These are phyloP conservation scores for Trichomalopsis sarcophagae DNA, from an alignment of 1,140 invertebrate genomes.

Conservation along the genomic window DNA sequence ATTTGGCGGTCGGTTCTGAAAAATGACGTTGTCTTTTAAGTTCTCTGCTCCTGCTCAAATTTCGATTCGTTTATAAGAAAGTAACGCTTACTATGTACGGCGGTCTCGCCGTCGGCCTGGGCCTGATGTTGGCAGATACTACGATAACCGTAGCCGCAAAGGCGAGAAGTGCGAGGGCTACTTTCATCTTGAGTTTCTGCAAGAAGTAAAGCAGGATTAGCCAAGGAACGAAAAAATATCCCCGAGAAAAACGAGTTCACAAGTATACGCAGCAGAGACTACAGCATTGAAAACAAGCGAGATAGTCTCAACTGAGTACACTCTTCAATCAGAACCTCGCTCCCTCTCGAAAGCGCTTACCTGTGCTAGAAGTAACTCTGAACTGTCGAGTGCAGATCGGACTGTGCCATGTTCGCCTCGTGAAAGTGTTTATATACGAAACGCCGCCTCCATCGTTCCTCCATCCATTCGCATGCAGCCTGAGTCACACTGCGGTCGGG, in stretches of 20 bases:
- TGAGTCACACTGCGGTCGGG: background rate
- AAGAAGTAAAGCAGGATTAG: background rate
- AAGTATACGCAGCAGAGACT: too few species aligned
- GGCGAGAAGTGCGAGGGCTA: background rate
- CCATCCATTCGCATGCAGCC: background rate
- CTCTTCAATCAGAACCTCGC: background rate
- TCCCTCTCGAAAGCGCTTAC: background rate
- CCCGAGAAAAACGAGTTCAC: too few species aligned
- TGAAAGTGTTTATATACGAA: conserved; percentile 16
- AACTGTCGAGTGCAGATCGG: background rate
- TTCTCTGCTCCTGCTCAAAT: background rate
- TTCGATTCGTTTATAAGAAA: background rate
- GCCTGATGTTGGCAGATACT: background rate
- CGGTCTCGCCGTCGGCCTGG: too few species aligned
- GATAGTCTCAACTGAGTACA: too few species aligned
- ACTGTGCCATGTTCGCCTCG: background rate
- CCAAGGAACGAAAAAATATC: background rate
- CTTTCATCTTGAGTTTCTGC: conserved; percentile 34
- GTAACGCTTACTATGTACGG: conserved; percentile 25
- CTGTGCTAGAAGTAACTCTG: background rate
- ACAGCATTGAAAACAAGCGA: too few species aligned
- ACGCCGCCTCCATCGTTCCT: background rate
- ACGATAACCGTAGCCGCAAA: background rate
- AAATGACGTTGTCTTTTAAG: background rate
- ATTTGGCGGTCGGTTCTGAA: conserved; percentile 20